Evolutionary conservation across 2,797 vertebrate genomes (phyloP).

Genomic region (Siniperca undulata): DNA sequence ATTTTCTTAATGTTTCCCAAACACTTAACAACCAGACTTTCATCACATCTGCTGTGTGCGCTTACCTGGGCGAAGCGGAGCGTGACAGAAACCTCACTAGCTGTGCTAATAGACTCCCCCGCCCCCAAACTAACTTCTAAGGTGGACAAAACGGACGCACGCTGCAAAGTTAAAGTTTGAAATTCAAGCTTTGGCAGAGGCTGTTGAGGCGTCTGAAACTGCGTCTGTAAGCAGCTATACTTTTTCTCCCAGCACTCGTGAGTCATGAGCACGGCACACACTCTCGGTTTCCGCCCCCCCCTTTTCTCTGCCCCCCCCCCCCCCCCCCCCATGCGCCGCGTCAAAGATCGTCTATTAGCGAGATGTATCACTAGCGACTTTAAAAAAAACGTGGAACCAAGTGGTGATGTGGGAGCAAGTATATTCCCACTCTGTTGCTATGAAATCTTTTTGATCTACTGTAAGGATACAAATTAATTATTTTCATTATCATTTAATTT

Average conservation of each 20-base stretch:
- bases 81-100: neutral
- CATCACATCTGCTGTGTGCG: conserved; percentile 12
- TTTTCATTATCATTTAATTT: neutral
- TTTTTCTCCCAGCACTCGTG: conserved; percentile 42
- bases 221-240: conserved; percentile 5
- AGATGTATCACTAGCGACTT: neutral
- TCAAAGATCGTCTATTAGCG: conserved; percentile 47
- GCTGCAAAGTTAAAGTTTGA: neutral
- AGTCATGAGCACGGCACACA: conserved; percentile 47
- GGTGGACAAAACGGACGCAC: neutral
- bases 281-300: conserved; percentile 74
- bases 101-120: neutral
- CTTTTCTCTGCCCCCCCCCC: conserved; percentile 33
- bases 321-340: neutral
- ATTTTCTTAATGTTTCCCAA: too few species aligned
- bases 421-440: neutral
- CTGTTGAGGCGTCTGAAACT: neutral
- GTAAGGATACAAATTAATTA: neutral
- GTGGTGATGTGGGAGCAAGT: neutral
- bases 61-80: conserved; percentile 61
- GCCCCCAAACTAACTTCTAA: fast-evolving
- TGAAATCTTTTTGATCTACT: neutral
- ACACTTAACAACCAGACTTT: conserved; percentile 16
- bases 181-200: neutral
- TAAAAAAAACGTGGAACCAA: too few species aligned